A percentile compares a stretch with the other conserved stretches of the same genome.
Evolutionary conservation across 2,113 vertebrate genomes (phyloP).

Genomic region (Raja brachyura): DNA sequence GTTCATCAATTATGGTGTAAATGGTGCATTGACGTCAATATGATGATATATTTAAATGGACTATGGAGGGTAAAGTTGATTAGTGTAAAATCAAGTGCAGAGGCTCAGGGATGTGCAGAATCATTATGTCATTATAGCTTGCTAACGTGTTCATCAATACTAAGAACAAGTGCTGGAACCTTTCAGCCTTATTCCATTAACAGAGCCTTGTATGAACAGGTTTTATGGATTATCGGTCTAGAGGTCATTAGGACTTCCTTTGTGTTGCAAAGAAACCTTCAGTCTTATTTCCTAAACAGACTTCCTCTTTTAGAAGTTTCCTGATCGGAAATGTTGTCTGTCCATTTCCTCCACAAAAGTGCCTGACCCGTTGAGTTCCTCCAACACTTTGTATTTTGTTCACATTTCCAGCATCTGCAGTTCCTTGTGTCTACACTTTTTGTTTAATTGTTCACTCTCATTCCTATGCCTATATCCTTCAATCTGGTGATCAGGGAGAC

Average conservation of each 20-base stretch:
- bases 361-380: too few relatives aligned
- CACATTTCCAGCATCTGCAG: too few relatives aligned
- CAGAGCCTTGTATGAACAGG: not conserved
- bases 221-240: not conserved
- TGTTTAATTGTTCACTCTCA: too few relatives aligned
- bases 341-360: too few relatives aligned
- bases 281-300: not conserved
- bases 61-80: not conserved
- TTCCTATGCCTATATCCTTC: too few relatives aligned
- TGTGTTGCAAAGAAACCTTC: not conserved
- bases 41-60: not conserved
- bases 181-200: not conserved
- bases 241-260: not conserved
- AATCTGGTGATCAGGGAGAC: too few relatives aligned
- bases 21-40: not conserved
- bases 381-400: too few relatives aligned
- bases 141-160: not conserved
- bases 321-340: too few relatives aligned
- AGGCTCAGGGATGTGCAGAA: conserved; percentile 24
- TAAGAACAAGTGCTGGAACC: not conserved
- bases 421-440: too few relatives aligned
- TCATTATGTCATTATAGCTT: conserved; percentile 26
- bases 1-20: not conserved
- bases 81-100: conserved; percentile 15
- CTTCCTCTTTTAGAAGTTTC: too few relatives aligned